phyloP scores from a whole-genome alignment of 2,113 vertebrate genomes.

The Mastomys natalensis region DNA sequence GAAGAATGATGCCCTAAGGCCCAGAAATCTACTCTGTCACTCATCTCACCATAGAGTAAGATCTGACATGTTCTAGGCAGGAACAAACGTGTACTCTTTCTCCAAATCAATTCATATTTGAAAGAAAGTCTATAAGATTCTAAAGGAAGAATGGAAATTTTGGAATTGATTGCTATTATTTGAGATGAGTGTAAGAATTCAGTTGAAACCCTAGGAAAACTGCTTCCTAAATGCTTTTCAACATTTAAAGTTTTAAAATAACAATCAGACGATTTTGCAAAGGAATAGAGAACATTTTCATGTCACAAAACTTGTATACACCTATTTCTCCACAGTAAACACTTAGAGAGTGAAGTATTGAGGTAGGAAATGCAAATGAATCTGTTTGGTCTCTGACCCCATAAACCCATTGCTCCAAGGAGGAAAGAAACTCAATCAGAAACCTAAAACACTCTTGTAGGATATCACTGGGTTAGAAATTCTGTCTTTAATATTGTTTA shows the following conservation, averaged over 20 bases:
- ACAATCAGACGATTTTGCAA: neutral
- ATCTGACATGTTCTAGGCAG: neutral
- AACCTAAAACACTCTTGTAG: neutral
- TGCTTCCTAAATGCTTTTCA: constrained; percentile 16
- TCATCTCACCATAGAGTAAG: neutral
- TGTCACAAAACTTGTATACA: neutral
- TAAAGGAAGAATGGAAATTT: neutral
- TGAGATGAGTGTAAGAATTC: neutral
- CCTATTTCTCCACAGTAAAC: neutral
- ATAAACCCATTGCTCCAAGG: neutral
- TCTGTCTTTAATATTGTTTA: constrained; percentile 58
- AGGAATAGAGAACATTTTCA: neutral
- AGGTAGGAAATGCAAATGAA: neutral
- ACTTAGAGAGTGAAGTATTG: neutral
- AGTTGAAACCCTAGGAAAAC: neutral
- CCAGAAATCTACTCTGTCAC: neutral
- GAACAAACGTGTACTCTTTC: neutral
- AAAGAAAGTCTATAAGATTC: neutral
- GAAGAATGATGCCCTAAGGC: neutral
- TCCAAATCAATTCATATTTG: neutral
- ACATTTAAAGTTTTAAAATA: constrained; percentile 28
- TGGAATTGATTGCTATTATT: neutral
- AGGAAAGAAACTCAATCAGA: constrained; percentile 40
- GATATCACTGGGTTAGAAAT: neutral
- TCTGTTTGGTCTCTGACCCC: neutral